These are phyloP conservation scores for Corythornis cristatus DNA, from an alignment of 2,113 vertebrate species.

Conservation along the genomic window DNA sequence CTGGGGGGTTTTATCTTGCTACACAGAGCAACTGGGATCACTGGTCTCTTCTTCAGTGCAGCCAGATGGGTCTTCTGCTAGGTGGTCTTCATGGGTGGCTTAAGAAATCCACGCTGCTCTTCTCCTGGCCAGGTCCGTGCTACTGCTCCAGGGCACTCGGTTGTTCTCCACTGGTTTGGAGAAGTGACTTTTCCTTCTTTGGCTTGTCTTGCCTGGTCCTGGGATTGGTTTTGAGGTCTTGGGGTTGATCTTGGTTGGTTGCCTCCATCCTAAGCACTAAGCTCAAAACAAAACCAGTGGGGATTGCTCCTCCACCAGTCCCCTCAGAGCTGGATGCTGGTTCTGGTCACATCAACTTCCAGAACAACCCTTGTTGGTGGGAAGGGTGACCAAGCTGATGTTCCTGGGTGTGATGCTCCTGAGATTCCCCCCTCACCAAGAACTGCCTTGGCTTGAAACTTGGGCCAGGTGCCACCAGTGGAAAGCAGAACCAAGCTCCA, in stretches of 20 bases:
- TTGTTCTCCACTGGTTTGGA: background rate
- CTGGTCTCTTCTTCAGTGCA: background rate
- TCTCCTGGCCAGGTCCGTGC: background rate
- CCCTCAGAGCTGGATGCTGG: background rate
- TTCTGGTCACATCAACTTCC: background rate
- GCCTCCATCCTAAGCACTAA: background rate
- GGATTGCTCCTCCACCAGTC: background rate
- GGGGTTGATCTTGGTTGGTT: background rate
- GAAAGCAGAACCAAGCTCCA: rapidly evolving
- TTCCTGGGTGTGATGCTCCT: rapidly evolving
- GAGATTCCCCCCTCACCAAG: background rate
- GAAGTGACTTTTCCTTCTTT: background rate
- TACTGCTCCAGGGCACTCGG: no score
- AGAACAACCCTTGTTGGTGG: background rate
- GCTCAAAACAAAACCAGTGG: rapidly evolving
- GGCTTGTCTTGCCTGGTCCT: background rate
- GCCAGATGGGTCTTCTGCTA: background rate
- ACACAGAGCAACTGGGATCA: background rate
- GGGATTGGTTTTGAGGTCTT: background rate
- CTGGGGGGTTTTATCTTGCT: no score
- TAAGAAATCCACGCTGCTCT: background rate
- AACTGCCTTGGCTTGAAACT: rapidly evolving
- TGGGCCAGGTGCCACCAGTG: background rate
- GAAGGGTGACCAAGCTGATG: rapidly evolving
- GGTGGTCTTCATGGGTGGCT: background rate